phyloP scores from a whole-genome alignment of 2,888 invertebrate genomes.

The Elysia crispata region DNA sequence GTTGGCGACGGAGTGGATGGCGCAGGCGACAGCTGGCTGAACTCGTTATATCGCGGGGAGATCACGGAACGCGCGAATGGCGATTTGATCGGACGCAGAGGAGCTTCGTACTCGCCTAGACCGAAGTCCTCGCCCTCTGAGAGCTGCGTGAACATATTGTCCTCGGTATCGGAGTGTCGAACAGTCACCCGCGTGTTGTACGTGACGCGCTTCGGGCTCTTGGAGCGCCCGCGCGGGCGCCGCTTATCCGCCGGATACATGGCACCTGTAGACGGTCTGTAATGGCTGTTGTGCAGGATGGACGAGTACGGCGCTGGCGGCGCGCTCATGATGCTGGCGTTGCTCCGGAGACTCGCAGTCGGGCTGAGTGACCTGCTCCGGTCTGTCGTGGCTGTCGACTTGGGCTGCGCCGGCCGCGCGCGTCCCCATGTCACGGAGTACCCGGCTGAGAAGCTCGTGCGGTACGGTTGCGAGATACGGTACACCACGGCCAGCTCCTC shows the following conservation, averaged over 20 bases:
- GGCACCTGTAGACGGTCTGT: not conserved
- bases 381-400: no score
- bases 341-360: constrained; percentile 61
- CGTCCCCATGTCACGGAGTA: constrained; percentile 61
- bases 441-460: constrained; percentile 73
- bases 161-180: constrained; percentile 63
- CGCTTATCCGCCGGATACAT: constrained; percentile 9
- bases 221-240: constrained; percentile 55
- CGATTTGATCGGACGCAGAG: no score
- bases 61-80: constrained; percentile 36
- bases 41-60: constrained; percentile 46
- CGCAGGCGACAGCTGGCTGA: constrained; percentile 36
- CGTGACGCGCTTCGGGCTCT: constrained; percentile 69
- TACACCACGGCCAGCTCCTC: constrained; percentile 53
- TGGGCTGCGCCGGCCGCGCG: no score
- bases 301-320: constrained; percentile 5
- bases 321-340: constrained; percentile 53
- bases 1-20: not conserved
- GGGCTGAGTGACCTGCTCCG: constrained; percentile 68
- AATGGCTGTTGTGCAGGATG: not conserved
- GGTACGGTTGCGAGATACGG: constrained; percentile 70
- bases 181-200: constrained; percentile 69
- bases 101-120: constrained; percentile 36
- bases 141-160: constrained; percentile 58
- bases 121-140: constrained; percentile 55